Evolutionary conservation across 1,140 invertebrate species (phyloP), one percentile per base, ranked within the genome.

Genomic region (Euglossa dilemma): DNA sequence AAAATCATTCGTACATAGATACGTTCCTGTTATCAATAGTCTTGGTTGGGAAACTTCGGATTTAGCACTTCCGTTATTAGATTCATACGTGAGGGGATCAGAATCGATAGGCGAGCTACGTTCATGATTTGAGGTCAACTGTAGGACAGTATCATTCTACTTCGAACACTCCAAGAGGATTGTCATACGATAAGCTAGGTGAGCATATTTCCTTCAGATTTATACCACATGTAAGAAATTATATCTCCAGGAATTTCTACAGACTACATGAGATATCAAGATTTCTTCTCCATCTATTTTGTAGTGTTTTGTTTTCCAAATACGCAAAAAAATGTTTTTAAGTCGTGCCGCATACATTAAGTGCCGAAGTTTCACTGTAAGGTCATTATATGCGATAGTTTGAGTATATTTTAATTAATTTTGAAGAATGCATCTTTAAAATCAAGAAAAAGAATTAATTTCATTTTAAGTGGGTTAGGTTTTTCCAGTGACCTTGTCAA

Each of bases 131-230:
- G 87, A 90, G 91, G 91, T 91, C 91, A 89, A 70, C 56, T 50
- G 84, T 88, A 91, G 89, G 91, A 89, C 90, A 85, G 59, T 61
- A 78, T 90, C 89, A 91, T 86, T 91, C 89, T 79, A 76, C 78
- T 75, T 59, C 84, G 83, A 87, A 86, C 88, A 54, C 43, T 90
- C 36, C 25, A 25, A 67, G 85, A 23, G 71, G 61, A 57, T 52
- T 85, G 85, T 89, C 73, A 50, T 71, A 67, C 67, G 67, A 77
- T 52, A 45, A 74, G 14, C 70, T 67, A 87, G 89, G 90, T 90
- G 82, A 91, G 84, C 80, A 76, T 63, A 78, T 81, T 77, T 79
- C 25, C 11, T 67, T 80, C 16, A 36, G 7, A 57, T 67, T 76
- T 25, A n/a, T 56, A 43, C 25, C 8, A 50, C 14, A 28, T 75